phyloP scores from a whole-genome alignment of 2,113 vertebrate species.

The Laticauda laticaudata region DNA sequence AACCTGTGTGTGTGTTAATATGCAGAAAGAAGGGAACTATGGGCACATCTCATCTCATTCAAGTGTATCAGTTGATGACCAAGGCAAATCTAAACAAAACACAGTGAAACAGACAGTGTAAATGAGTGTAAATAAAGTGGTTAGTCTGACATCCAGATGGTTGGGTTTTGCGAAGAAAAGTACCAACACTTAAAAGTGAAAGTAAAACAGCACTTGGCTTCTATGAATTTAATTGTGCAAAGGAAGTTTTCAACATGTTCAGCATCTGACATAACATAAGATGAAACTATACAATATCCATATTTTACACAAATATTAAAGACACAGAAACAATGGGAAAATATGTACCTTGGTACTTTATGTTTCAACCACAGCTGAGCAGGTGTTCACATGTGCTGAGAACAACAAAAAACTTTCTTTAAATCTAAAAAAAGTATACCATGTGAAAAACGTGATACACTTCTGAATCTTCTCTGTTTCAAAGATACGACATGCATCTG shows the following conservation, averaged over 20 bases:
- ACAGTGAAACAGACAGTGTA: background rate
- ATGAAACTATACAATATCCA: background rate
- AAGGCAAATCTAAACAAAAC: background rate
- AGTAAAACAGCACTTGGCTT: background rate
- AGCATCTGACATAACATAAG: background rate
- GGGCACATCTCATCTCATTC: background rate
- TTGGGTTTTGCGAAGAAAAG: background rate
- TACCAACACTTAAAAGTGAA: background rate
- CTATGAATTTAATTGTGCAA: too few relatives aligned
- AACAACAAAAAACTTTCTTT: background rate
- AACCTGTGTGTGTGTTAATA: conserved; percentile 35
- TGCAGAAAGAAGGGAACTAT: background rate
- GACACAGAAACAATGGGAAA: background rate
- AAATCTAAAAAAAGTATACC: background rate
- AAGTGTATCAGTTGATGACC: background rate
- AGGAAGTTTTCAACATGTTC: background rate
- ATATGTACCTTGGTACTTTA: background rate
- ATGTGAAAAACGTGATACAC: background rate
- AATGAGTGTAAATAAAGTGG: background rate
- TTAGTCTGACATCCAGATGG: background rate
- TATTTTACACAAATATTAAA: background rate
- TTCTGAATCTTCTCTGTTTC: too few relatives aligned
- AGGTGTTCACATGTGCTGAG: background rate
- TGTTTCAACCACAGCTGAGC: background rate
- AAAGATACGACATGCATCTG: background rate